phyloP scores from a whole-genome alignment of 2,888 invertebrate genomes.

The Caprella mutica region DNA sequence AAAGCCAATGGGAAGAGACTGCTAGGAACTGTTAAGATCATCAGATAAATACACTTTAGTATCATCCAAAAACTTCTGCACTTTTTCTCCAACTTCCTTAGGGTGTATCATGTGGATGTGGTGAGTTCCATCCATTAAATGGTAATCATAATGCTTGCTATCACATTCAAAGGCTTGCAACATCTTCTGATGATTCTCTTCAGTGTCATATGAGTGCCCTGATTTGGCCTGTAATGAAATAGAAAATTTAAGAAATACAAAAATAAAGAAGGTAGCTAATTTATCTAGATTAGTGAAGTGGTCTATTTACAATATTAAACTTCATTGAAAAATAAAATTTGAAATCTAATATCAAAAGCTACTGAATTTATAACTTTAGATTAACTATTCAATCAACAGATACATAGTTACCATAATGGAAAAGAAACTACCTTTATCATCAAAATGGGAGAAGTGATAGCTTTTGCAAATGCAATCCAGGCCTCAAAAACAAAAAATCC shows the following conservation, averaged over 20 bases:
- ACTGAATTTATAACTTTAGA: no score
- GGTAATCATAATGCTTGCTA: constrained; percentile 11
- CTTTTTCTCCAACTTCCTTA: constrained; percentile 8
- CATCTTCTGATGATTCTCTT: constrained; percentile 12
- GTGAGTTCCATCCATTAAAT: constrained; percentile 22
- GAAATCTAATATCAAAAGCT: no score
- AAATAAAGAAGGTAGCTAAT: no score
- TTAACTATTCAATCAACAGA: background rate
- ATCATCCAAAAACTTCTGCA: no score
- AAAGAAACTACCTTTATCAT: constrained; percentile 14
- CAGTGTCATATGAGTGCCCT: constrained; percentile 10
- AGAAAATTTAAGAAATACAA: background rate
- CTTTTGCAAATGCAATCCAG: constrained; percentile 18
- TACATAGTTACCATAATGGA: background rate
- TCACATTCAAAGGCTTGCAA: constrained; percentile 12
- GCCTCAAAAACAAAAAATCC: constrained; percentile 19
- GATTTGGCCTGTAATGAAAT: constrained; percentile 16
- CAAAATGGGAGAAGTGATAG: constrained; percentile 21
- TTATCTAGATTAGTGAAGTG: no score
- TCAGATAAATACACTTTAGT: no score
- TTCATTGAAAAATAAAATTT: no score
- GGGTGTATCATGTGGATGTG: constrained; percentile 27
- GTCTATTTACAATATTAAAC: no score
- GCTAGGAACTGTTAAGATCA: no score
- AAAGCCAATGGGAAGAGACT: no score